Evolutionary conservation across 2,888 invertebrate species (phyloP).

Genomic region (Girardia tigrina): DNA sequence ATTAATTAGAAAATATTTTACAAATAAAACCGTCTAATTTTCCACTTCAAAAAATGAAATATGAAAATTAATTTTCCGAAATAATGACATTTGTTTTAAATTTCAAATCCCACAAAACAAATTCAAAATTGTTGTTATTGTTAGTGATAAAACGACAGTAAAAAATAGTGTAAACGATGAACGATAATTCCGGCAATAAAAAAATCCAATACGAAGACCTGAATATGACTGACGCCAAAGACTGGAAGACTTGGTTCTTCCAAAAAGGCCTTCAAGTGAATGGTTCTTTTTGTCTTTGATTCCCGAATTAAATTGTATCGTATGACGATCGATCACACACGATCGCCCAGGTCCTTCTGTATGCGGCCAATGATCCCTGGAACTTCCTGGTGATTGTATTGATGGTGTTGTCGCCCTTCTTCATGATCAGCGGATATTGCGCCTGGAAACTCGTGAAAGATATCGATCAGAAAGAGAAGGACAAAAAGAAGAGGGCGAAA

Average conservation of each 20-base stretch:
- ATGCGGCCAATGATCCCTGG: constrained; percentile 50
- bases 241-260: constrained; percentile 25
- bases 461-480: constrained; percentile 53
- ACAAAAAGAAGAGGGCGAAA: constrained; percentile 50
- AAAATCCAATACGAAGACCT: background rate
- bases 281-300: background rate
- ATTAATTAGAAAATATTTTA: too few relatives aligned
- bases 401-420: constrained; percentile 53
- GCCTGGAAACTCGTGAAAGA: constrained; percentile 54
- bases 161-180: too few relatives aligned
- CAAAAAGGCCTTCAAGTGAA: constrained; percentile 26
- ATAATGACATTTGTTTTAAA: too few relatives aligned
- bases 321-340: too few relatives aligned
- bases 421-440: constrained; percentile 53
- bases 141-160: too few relatives aligned
- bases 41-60: too few relatives aligned
- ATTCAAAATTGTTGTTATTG: too few relatives aligned
- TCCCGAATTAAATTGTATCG: background rate
- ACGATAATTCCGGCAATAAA: too few relatives aligned
- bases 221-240: constrained; percentile 21
- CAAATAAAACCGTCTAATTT: too few relatives aligned
- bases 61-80: too few relatives aligned
- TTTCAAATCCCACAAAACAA: too few relatives aligned
- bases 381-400: constrained; percentile 54
- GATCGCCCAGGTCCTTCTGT: constrained; percentile 42